Percentiles rank a stretch among this genome's conserved stretches.
Evolutionary conservation across 2,888 invertebrate species (phyloP).

Genomic region (Melanchra persicariae): DNA sequence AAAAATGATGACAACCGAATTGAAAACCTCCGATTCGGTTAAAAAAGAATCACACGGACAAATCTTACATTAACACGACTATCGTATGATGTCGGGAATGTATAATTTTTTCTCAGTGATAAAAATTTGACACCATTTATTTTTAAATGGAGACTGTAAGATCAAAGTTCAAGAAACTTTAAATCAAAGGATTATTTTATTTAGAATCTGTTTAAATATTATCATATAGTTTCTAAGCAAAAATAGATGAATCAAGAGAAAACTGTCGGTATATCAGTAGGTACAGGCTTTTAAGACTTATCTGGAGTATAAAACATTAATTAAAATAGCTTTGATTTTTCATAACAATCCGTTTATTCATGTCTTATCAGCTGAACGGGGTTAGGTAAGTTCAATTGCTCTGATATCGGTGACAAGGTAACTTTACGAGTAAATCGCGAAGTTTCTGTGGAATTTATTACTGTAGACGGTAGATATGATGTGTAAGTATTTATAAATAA

Average conservation of each 20-base stretch:
- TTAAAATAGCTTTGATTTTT: conserved; percentile 60
- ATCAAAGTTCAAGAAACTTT: conserved; percentile 39
- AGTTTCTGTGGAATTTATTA: conserved; percentile 32
- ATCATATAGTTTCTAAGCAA: background rate
- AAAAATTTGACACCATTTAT: conserved; percentile 13
- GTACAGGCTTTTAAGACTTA: conserved; percentile 10
- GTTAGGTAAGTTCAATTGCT: conserved; percentile 67
- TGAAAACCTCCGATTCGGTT: no score
- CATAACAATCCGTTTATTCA: conserved; percentile 61
- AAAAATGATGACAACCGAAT: no score
- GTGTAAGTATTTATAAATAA: no score
- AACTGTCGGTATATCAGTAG: background rate
- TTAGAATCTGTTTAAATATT: background rate
- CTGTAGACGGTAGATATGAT: conserved; percentile 8
- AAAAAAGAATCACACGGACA: background rate
- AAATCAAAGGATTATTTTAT: background rate
- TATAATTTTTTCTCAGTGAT: conserved; percentile 12
- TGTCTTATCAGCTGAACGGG: conserved; percentile 66
- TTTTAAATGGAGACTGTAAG: background rate
- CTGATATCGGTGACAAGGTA: conserved; percentile 55
- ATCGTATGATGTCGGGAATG: conserved; percentile 11
- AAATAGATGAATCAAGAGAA: background rate
- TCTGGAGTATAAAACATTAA: conserved; percentile 26
- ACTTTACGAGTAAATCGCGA: conserved; percentile 31
- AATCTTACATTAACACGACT: conserved; percentile 7